Base-by-base conservation (phyloP, 2,888 invertebrate genomes). In the Dasysyrphus tricinctus region DNA sequence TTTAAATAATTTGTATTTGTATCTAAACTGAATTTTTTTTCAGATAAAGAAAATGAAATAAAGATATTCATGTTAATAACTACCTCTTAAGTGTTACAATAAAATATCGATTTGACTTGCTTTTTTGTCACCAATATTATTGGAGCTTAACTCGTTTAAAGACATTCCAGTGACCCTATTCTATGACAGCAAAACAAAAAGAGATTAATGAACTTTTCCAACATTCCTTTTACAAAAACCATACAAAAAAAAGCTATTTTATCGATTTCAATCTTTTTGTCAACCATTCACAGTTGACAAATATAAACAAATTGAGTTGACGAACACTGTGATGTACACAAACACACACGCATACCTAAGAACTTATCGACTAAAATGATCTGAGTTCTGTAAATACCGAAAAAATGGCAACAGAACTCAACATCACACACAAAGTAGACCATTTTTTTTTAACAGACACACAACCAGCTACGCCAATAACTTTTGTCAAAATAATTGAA, bases 401-500 rank as follows among this genome's bases (percentile, higher is more conserved):
- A 59, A 9, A 47, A 61, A 6, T 29, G 32, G 11, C 51, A 24
- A 49, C 39, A 12, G 19, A 42, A 47, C 11, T 29, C 56, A 65
- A 49, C 24, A 24, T 32, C 63, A 24, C 16, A n/a, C 12, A 49
- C 5, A 37, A 37, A 37, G 19, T 67, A 37, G 49, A 67, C 54
- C 14, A 8, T 6, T 14, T 14, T 54, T 32, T 56, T n/a, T 56
- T 32, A 3, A 16, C 37, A 39, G 14, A 69, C 7, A 54, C 16
- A 29, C 16, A 29, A 12, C n/a, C n/a, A 9, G 34, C 19, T 19
- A 12, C 37, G 39, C 44, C 12, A 79, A 47, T 42, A 67, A 69
- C 44, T 67, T 79, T 49, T 65, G 29, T 19, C 49, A 12, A 74
- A 56, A 56, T 83, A 69, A 80, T 79, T 80, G 74, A 80, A 44